Evolutionary conservation across 2,888 invertebrate genomes (phyloP).

Genomic region (Platynereis dumerilii): DNA sequence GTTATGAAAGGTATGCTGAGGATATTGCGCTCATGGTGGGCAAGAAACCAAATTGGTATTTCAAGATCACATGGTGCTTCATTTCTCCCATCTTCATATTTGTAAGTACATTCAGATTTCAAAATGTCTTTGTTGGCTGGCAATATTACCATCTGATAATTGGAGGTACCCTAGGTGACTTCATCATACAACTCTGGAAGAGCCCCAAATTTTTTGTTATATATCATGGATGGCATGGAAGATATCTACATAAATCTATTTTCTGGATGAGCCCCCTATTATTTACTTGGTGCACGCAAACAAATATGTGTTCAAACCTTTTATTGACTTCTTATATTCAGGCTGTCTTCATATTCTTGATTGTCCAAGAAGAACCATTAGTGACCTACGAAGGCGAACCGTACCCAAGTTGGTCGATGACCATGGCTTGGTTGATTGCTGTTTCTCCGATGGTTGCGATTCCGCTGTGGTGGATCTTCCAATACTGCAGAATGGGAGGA

Average conservation of each 20-base stretch:
- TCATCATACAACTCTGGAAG: too few relatives aligned
- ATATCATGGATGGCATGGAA: too few relatives aligned
- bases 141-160: too few relatives aligned
- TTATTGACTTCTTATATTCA: too few relatives aligned
- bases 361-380: background rate
- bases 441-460: background rate
- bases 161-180: too few relatives aligned
- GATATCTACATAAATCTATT: too few relatives aligned
- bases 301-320: too few relatives aligned
- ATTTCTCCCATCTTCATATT: background rate
- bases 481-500: slow-evolving; percentile 12
- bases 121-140: too few relatives aligned
- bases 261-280: too few relatives aligned
- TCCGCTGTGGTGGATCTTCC: background rate
- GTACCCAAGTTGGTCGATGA: slow-evolving; percentile 7
- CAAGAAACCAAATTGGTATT: background rate
- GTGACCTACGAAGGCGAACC: background rate
- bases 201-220: too few relatives aligned
- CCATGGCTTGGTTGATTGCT: slow-evolving; percentile 4
- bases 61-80: background rate
- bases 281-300: too few relatives aligned
- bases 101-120: background rate
- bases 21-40: slow-evolving; percentile 1
- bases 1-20: slow-evolving; percentile 2
- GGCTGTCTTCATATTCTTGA: background rate